Base-by-base conservation (phyloP, 2,113 vertebrate genomes). In the Cynoglossus semilaevis region DNA sequence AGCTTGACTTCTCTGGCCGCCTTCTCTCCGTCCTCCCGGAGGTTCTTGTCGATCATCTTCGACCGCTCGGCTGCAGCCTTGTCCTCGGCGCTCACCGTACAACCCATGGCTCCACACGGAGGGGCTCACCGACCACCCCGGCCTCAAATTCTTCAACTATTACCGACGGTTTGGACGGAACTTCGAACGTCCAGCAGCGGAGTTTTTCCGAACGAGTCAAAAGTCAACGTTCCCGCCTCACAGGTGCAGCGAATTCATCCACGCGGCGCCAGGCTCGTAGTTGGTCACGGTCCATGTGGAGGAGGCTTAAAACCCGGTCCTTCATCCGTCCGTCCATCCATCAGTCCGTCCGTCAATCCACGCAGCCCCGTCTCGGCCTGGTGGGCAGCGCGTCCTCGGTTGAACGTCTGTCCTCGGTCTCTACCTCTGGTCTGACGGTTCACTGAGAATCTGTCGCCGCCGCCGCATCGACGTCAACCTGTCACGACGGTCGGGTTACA, bases 1-100 rank as follows among this genome's bases (percentile, higher is more conserved):
- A 97, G 86, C 58, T 97, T 97, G 84, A 97, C 95, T 85, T 97
- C 95, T 80, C 95, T 87, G 77, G 94, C 94, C 41, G 95, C 94
- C 81, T 97, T 97, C 89, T 97, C 95, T 55, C 95, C 95, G 59
- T 97, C 95, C 70, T 96, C 95, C 8, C 95, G 91, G 58, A 97
- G 94, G 79, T 97, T 97, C 84, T 94, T 96, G 88, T 97, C 95
- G 80, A 97, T 97, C 93, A 96, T 96, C 81, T 95, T 95, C 42
- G 95, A 97, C 83, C 95, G 93, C 89, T 97, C 94, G 54, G 92
- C 92, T 34, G 95, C 95, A 81, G 93, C 94, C 89, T 97, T 96
- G 84, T 96, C 95, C 82, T 97, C 95, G 62, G 95, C 92, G 87
- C 95, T 97, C 89, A 94, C 92, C 50, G 95, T 96, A 74, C 95